Conservation (phyloP, 2,113 vertebrate species). For the Fulica atra region DNA sequence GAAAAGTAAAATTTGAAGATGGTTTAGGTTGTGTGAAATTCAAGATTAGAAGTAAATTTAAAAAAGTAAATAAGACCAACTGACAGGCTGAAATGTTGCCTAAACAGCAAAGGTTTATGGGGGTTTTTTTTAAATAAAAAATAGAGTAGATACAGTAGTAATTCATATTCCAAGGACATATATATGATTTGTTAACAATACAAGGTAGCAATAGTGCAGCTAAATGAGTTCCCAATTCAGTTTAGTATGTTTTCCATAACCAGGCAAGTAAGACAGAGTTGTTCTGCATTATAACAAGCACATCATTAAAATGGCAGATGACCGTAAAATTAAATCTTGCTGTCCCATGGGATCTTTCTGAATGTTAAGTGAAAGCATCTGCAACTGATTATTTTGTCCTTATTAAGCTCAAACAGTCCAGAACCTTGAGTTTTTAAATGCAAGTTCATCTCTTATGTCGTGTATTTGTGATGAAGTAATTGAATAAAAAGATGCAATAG, state of each 20-base stretch:
- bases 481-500: constrained; percentile 11
- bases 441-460: background rate
- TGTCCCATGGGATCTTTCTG: constrained; percentile 18
- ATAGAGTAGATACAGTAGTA: background rate
- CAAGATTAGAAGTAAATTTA: background rate
- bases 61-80: background rate
- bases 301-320: constrained; percentile 57
- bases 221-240: background rate
- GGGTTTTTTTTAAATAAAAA: background rate
- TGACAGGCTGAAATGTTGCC: background rate
- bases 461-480: constrained; percentile 7
- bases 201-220: background rate
- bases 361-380: constrained; percentile 49
- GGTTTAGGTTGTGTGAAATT: background rate
- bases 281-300: constrained; percentile 44
- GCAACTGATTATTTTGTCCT: constrained; percentile 41
- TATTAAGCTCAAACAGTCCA: constrained; percentile 42
- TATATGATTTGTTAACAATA: background rate
- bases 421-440: background rate
- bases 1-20: background rate
- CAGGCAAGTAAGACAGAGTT: constrained; percentile 23
- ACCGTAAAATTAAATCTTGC: constrained; percentile 54
- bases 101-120: background rate
- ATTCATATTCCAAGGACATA: background rate
- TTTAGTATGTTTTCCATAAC: constrained; percentile 12